Evolutionary conservation across 2,113 vertebrate genomes (phyloP).

Genomic region (Pithys albifrons): DNA sequence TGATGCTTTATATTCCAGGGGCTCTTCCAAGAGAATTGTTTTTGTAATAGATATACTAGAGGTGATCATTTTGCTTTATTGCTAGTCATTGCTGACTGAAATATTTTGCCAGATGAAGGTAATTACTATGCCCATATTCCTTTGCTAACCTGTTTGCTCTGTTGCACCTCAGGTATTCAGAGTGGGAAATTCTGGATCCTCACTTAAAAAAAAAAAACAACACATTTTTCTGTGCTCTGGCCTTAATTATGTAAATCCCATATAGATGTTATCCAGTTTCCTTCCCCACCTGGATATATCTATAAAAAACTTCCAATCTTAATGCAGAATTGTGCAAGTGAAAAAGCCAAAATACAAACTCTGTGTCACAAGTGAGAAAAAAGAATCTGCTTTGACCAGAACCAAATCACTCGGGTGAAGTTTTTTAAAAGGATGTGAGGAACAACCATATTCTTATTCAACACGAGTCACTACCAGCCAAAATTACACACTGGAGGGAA

Average conservation of each 20-base stretch:
- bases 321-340: background rate
- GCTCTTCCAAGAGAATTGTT: constrained; percentile 71
- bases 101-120: constrained; percentile 74
- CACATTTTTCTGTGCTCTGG: background rate
- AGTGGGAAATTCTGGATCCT: constrained; percentile 24
- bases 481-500: background rate
- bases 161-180: constrained; percentile 12
- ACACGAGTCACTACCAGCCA: background rate
- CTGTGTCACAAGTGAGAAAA: background rate
- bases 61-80: constrained; percentile 73
- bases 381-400: background rate
- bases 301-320: background rate
- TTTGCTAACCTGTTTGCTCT: constrained; percentile 58
- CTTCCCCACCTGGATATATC: background rate
- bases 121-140: constrained; percentile 70
- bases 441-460: background rate
- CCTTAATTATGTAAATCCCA: constrained; percentile 29
- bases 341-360: background rate
- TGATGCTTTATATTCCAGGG: constrained; percentile 20
- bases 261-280: background rate
- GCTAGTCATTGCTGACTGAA: constrained; percentile 69
- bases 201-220: background rate
- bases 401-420: background rate
- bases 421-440: background rate
- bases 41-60: constrained; percentile 72